These are phyloP conservation scores for Folsomia candida DNA, from an alignment of 2,888 invertebrate species.

Conservation along the genomic window DNA sequence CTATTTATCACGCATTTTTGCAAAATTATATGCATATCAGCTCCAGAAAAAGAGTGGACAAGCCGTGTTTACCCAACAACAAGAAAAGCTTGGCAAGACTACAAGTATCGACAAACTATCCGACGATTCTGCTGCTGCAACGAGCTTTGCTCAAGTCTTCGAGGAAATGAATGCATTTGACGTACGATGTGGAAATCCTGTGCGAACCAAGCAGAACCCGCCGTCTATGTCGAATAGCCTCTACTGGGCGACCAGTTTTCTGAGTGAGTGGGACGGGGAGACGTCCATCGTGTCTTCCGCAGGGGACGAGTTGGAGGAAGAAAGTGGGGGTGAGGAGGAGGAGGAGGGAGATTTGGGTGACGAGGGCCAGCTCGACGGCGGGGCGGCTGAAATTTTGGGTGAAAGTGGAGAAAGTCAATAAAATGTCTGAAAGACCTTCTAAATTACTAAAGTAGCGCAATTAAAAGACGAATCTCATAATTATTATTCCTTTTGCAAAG, in stretches of 20 bases:
- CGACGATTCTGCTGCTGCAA: background rate
- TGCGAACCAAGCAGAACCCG: background rate
- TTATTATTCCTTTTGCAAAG: background rate
- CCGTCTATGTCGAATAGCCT: background rate
- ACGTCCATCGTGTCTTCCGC: too few relatives aligned
- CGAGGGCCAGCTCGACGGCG: background rate
- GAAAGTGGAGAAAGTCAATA: background rate
- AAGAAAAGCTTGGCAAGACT: background rate
- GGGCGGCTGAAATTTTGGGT: too few relatives aligned
- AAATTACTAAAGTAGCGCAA: background rate
- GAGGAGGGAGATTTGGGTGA: background rate
- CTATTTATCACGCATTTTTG: background rate
- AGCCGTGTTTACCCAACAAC: background rate
- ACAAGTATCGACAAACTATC: background rate
- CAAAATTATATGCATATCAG: too few relatives aligned
- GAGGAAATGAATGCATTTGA: constrained; percentile 24
- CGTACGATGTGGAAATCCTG: constrained; percentile 11
- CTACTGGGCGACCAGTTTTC: too few relatives aligned
- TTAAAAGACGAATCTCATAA: background rate
- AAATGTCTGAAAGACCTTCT: background rate
- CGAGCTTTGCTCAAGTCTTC: constrained; percentile 7
- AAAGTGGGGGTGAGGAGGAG: background rate
- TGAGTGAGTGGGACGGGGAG: too few relatives aligned
- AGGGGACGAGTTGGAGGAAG: background rate
- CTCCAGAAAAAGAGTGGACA: constrained; percentile 20